phyloP scores from a whole-genome alignment of 2,113 vertebrate genomes.

The Bettongia penicillata region DNA sequence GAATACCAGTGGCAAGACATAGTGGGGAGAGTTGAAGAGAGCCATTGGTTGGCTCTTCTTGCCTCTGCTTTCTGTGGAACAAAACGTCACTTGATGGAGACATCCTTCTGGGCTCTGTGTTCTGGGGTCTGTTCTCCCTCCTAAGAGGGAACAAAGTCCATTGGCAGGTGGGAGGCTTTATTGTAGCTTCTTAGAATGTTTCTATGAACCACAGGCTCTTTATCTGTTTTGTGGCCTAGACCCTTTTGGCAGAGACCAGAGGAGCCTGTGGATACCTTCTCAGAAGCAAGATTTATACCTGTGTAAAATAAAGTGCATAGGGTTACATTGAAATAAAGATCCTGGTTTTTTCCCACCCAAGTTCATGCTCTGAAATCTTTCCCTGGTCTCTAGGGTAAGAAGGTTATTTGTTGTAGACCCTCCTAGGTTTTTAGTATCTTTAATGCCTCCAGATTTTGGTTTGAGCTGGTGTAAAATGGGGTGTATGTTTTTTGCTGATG shows the following conservation, averaged over 20 bases:
- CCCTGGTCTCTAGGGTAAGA: not conserved
- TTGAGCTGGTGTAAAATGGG: not conserved
- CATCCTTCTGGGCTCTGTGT: not conserved
- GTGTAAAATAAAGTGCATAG: not conserved
- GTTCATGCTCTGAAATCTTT: not conserved
- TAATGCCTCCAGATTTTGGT: not conserved
- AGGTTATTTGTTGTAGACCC: not conserved
- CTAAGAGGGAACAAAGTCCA: not conserved
- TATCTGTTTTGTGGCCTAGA: not conserved
- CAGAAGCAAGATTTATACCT: not conserved
- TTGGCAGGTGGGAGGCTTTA: not conserved
- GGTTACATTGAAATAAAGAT: not conserved
- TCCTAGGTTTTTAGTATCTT: not conserved
- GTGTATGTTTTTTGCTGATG: not conserved
- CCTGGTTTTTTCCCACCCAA: not conserved
- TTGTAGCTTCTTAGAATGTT: not conserved
- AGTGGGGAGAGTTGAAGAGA: not conserved
- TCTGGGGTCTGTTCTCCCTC: not conserved
- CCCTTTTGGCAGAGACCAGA: not conserved
- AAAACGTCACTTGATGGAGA: not conserved
- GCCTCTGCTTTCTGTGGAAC: not conserved
- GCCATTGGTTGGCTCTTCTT: not conserved
- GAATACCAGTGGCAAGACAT: no score
- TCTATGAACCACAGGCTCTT: not conserved
- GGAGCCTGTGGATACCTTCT: not conserved